Conservation (phyloP, 2,113 vertebrate species). For the Leptocoma aspasia region DNA sequence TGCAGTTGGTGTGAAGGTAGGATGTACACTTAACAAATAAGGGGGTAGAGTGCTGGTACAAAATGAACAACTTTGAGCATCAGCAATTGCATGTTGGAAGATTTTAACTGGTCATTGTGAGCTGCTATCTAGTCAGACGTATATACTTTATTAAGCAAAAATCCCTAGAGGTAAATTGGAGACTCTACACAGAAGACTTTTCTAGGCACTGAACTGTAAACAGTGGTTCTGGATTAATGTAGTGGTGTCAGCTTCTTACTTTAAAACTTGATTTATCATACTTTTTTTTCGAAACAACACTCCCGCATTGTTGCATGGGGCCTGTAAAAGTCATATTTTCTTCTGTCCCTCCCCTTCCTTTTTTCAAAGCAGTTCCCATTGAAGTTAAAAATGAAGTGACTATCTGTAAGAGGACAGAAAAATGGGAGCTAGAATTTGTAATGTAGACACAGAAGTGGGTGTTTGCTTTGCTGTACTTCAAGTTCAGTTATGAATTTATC, state of each 20-base stretch:
- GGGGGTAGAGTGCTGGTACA: neutral
- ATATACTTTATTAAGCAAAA: neutral
- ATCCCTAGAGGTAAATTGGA: neutral
- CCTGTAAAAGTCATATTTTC: neutral
- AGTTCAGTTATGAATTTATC: neutral
- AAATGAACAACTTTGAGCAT: neutral
- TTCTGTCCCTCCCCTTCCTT: neutral
- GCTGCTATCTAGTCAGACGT: neutral
- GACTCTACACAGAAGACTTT: neutral
- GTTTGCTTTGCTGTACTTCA: neutral
- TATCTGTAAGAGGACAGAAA: neutral
- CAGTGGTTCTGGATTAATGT: neutral
- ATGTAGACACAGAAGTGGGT: neutral
- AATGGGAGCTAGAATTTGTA: neutral
- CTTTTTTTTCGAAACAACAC: neutral
- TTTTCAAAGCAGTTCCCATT: neutral
- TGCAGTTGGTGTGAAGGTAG: slow-evolving; percentile 97
- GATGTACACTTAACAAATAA: slow-evolving; percentile 48
- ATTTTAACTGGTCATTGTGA: neutral
- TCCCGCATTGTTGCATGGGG: neutral
- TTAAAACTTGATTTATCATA: neutral
- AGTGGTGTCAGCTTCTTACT: neutral
- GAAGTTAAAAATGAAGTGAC: neutral
- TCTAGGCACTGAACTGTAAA: neutral
- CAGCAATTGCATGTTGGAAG: neutral